phyloP scores from a whole-genome alignment of 2,797 vertebrate genomes.

The Cygnus olor region DNA sequence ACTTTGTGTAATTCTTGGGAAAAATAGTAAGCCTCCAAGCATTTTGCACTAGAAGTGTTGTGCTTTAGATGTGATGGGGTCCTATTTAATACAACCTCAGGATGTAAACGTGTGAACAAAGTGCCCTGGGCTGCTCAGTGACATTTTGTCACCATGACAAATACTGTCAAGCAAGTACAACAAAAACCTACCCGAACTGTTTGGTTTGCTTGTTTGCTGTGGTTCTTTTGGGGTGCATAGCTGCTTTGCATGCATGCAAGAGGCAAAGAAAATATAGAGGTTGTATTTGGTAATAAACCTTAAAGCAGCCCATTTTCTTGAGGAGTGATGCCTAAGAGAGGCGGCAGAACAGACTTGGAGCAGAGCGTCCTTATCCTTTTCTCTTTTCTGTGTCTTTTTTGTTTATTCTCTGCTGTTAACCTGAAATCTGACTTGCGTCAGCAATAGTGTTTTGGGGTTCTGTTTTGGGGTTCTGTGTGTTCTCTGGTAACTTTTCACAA shows the following conservation, averaged over 20 bases:
- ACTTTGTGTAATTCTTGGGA: not conserved
- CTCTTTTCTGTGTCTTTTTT: not conserved
- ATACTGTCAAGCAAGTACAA: not conserved
- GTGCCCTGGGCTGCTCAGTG: not conserved
- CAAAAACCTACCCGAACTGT: too few species aligned
- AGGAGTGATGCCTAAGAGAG: not conserved
- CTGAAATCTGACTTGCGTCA: not conserved
- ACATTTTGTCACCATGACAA: not conserved
- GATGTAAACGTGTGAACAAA: not conserved
- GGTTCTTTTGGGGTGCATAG: not conserved
- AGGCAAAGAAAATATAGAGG: not conserved
- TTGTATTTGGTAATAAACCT: not conserved
- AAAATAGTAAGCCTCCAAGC: not conserved
- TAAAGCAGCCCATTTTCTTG: not conserved
- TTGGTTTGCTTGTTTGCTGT: not conserved
- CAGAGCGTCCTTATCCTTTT: not conserved
- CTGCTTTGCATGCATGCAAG: not conserved
- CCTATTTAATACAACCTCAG: not conserved
- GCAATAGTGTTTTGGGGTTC: not conserved
- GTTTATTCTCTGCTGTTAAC: not conserved
- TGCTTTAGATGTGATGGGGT: not conserved
- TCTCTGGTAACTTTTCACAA: not conserved
- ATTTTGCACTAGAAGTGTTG: not conserved
- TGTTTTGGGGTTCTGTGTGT: not conserved
- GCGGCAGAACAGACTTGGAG: not conserved